Evolutionary conservation across 2,797 vertebrate species (phyloP), one percentile per base, ranked within the genome.

Genomic region (Microhierax caerulescens): DNA sequence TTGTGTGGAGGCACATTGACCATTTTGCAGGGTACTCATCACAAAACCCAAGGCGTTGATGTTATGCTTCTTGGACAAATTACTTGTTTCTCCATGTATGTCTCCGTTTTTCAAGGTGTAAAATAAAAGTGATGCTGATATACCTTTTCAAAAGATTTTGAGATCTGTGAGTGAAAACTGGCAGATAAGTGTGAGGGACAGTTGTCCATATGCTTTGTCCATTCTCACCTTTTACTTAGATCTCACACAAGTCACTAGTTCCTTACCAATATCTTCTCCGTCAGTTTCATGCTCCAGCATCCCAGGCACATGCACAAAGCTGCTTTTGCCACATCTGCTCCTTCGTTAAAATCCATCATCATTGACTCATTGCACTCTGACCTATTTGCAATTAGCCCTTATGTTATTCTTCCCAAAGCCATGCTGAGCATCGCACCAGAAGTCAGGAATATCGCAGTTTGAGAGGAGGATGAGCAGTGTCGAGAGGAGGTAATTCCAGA

Each of bases 311-410:
- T 14, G 47, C 39, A 43, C 11, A 60, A 59, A 59, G 39, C 54
- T 81, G 67, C 27, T 93, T 92, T 78, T 90, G 63, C 59, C 43
- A 63, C 59, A 88, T 76, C n/a, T 30, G 24, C 17, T 65, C n/a
- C 36, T 92, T 68, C 77, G 57, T 60, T 93, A 84, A 96, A 94
- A 95, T 70, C 56, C 48, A 36, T 87, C 47, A n/a, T 72, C 64
- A 64, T 27, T 69, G 81, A 82, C 48, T 80, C 25, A 19, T 82
- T n/a, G 23, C 14, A 25, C 47, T 79, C 84, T 47, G 68, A 72
- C 63, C 67, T 82, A 45, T 45, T 90, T 67, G n/a, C 17, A 79
- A 53, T 74, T 90, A 74, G 25, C 43, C 34, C 22, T 75, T 75
- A 48, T 5, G 47, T 57, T 84, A 39, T 56, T 84, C 69, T 84